A percentile compares a stretch with the other conserved stretches of the same genome.
phyloP scores from a whole-genome alignment of 1,140 invertebrate genomes.

The Cydia strobilella region DNA sequence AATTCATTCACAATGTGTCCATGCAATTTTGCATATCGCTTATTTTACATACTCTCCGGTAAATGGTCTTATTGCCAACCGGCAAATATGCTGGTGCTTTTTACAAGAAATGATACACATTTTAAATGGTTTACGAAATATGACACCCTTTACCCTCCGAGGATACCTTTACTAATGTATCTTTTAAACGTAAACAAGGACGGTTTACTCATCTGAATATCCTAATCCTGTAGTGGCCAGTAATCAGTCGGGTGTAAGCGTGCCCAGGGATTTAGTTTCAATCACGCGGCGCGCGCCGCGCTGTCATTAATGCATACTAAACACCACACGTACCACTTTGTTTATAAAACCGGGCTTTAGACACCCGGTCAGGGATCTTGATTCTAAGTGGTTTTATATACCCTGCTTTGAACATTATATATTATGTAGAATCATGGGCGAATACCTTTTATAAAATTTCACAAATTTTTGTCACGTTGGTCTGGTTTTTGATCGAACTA shows the following conservation, averaged over 20 bases:
- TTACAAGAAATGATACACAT: no score
- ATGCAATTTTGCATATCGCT: no score
- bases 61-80: no score
- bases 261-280: constrained; percentile 35
- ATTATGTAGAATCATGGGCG: neutral
- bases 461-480: no score
- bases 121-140: no score
- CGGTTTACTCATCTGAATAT: constrained; percentile 32
- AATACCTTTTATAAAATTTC: no score
- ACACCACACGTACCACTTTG: constrained; percentile 33
- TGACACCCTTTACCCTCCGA: no score
- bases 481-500: no score
- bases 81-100: no score
- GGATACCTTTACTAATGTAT: neutral
- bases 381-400: neutral
- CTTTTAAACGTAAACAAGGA: neutral
- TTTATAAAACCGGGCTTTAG: constrained; percentile 20
- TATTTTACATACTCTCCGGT: no score
- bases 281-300: constrained; percentile 27
- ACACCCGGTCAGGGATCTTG: neutral
- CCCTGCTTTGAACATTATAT: neutral
- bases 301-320: constrained; percentile 36
- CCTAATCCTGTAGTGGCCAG: constrained; percentile 34
- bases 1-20: no score
- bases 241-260: constrained; percentile 32